Percentiles rank a stretch among this genome's conserved stretches.
phyloP scores from a whole-genome alignment of 2,113 vertebrate genomes.

The Manacus vitellinus region DNA sequence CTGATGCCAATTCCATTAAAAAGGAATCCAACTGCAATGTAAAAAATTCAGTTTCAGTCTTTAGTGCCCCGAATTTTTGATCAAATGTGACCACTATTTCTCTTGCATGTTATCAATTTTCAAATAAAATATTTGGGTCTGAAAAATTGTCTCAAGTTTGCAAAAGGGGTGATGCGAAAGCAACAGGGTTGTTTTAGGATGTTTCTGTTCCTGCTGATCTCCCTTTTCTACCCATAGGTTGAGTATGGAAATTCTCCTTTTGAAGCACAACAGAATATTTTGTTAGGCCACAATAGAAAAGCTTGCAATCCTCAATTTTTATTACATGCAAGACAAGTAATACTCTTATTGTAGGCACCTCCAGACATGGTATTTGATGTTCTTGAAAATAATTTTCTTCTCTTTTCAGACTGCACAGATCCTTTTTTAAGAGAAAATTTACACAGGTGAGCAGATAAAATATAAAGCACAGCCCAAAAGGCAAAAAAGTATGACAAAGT shows the following conservation, averaged over 20 bases:
- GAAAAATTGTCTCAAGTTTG: background rate
- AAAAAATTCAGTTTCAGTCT: background rate
- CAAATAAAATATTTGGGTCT: background rate
- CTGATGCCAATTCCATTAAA: background rate
- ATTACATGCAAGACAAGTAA: background rate
- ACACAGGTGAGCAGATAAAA: background rate
- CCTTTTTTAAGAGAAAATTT: background rate
- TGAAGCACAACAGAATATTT: background rate
- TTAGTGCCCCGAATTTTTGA: background rate
- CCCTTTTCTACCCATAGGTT: background rate
- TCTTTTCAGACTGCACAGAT: background rate
- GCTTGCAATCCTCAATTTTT: background rate
- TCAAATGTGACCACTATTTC: background rate
- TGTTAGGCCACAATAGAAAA: background rate
- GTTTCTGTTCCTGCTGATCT: background rate
- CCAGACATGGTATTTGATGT: background rate
- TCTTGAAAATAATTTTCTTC: background rate
- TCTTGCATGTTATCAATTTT: background rate
- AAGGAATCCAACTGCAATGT: background rate
- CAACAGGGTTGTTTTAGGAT: rapidly evolving
- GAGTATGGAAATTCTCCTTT: background rate
- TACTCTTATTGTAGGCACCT: background rate
- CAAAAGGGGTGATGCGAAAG: background rate
- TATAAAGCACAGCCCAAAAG: background rate
- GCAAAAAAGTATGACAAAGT: background rate